Percentiles rank a stretch among this genome's conserved stretches.
Conservation (phyloP, 2,888 invertebrate genomes). For the Habroteleia sp. region DNA sequence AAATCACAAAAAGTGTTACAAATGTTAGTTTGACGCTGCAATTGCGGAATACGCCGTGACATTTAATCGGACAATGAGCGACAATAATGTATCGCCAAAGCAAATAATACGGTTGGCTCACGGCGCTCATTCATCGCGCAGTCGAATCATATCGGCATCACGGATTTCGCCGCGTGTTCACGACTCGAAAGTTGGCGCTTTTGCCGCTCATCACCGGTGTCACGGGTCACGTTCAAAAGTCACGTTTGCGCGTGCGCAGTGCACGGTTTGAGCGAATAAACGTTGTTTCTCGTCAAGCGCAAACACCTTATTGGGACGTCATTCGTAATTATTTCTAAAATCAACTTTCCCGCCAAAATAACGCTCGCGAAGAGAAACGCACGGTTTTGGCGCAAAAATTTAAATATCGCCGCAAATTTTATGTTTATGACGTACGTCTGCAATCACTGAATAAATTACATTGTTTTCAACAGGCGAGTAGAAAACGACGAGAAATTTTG, state of each 20-base stretch:
- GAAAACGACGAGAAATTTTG: no score
- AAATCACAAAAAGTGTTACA: conserved; percentile 42
- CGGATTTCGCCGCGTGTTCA: conserved; percentile 57
- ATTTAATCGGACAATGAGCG: conserved; percentile 57
- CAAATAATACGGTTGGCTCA: conserved; percentile 53
- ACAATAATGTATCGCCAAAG: conserved; percentile 58
- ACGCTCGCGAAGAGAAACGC: no score
- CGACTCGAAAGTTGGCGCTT: conserved; percentile 65
- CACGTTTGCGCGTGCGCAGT: conserved; percentile 55
- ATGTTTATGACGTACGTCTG: no score
- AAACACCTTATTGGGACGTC: not conserved
- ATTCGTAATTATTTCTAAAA: not conserved
- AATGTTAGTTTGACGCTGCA: conserved; percentile 16
- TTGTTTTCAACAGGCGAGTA: no score
- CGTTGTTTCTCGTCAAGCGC: conserved; percentile 1
- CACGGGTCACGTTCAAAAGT: conserved; percentile 61
- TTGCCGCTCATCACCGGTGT: conserved; percentile 63
- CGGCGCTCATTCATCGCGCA: conserved; percentile 60
- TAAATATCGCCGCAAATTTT: no score
- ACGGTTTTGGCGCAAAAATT: no score
- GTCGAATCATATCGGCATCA: conserved; percentile 58
- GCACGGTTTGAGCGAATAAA: conserved; percentile 38
- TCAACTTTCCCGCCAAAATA: not conserved
- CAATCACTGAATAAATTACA: no score
- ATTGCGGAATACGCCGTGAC: conserved; percentile 41